Evolutionary conservation across 2,113 vertebrate species (phyloP), one percentile per base, ranked within the genome.

Genomic region (Microcebus ravelobensis): DNA sequence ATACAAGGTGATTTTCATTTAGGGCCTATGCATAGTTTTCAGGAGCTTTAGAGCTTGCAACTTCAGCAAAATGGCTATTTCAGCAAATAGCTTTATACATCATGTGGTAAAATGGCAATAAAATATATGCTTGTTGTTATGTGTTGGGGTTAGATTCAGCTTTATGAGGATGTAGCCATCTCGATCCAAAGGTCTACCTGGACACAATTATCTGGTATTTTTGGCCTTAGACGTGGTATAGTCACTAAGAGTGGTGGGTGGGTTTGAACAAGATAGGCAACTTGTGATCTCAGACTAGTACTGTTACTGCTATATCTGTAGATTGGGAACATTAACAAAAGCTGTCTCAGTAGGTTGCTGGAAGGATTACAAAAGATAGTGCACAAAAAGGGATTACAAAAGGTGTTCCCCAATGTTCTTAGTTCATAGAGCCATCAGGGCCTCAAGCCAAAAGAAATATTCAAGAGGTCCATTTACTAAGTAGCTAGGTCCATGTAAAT

Each of bases 51-150:
- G 63, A 84, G 31, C 6, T 27, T 91, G 18, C 4, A 6, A 55
- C 86, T 93, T 96, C n/a, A 96, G 68, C 52, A 89, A 73, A 92
- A 52, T 12, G 9, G 14, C 55, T 84, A 87, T 71, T 80, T 94
- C 52, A 96, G 34, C 65, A 90, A 90, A 83, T 55, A 77, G 7
- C 12, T 74, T 70, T 94, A 55, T 52, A 50, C 1, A 55, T 50
- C 21, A 27, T 61, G 12, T 50, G 68, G 95, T 36, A 52, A 79
- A 36, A 84, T 74, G 15, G 8, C 6, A 74, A 34, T 20, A 57
- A 76, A 80, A 80, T 21, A 13, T 71, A 48, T 4, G 14, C 63
- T 45, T 31, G 5, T 36, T 59, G 18, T 61, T 93, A 7, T 65
- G 13, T 25, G 6, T 57, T 85, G 39, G 20, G 21, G 48, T 71